Evolutionary conservation across 2,113 vertebrate genomes (phyloP).

Genomic region (Chamaea fasciata): DNA sequence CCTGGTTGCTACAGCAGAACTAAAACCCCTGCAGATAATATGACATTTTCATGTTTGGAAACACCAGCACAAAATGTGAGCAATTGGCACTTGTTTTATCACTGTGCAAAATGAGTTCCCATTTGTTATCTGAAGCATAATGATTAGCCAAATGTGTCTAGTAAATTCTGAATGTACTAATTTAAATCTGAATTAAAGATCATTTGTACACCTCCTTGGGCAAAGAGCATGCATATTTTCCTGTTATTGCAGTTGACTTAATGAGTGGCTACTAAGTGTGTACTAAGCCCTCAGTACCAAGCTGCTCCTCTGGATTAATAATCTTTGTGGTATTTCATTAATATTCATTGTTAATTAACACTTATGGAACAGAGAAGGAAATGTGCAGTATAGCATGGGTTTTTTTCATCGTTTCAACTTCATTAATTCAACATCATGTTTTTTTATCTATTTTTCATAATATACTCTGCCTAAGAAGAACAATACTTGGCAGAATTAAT

Average conservation of each 20-base stretch:
- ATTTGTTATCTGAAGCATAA: neutral
- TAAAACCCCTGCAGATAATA: neutral
- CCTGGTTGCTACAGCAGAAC: neutral
- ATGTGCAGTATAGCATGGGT: neutral
- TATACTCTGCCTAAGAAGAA: neutral
- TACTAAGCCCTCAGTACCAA: neutral
- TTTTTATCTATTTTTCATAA: slow-evolving; percentile 18
- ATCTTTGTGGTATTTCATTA: slow-evolving; percentile 15
- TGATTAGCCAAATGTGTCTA: neutral
- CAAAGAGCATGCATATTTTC: neutral
- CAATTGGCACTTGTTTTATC: neutral
- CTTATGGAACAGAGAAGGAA: neutral
- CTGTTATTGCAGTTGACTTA: neutral
- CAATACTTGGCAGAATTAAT: neutral
- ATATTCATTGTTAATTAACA: slow-evolving; percentile 40
- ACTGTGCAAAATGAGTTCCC: neutral
- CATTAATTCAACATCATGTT: neutral
- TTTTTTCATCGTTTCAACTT: neutral
- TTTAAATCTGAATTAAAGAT: neutral
- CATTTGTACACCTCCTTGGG: neutral
- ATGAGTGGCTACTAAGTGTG: neutral
- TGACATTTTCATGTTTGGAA: neutral
- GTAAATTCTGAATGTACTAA: neutral
- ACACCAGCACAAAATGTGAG: neutral
- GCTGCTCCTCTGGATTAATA: neutral